Evolutionary conservation across 2,888 invertebrate genomes (phyloP), one percentile per base, ranked within the genome.

Genomic region (Drosophila hawaiiensis): DNA sequence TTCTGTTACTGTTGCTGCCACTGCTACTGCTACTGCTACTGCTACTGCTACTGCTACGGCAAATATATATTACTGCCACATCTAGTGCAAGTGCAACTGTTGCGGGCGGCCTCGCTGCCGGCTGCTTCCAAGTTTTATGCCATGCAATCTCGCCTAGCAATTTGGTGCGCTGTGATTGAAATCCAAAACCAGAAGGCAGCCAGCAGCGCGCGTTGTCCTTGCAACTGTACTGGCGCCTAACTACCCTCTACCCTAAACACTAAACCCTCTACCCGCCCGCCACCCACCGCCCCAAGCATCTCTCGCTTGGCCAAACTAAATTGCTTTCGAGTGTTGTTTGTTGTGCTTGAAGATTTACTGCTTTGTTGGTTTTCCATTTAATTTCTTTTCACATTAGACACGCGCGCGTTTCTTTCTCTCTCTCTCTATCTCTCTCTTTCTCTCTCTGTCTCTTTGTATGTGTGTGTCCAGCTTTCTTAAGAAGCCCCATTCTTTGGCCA

Each of bases 261-360:
- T 14, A 31, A 9, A 9, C 9, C 9, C 9, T 31, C 31, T 31
- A 9, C 0, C 31, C 9, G 31, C 2, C 9, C 31, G 31, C 31
- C 31, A 31, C 31, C 31, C 9, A 31, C 31, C 31, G 31, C 31
- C 31, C 31, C 33, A 77, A 54, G 22, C 60, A 14, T 12, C 53
- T 29, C 47, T 22, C 62, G 37, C 73, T 59, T 61, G 61, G 29
- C 62, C 52, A 73, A 74, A 72, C 84, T 78, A 90, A 90, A 90
- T 86, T 89, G 86, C 89, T 90, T 90, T 86, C 82, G 80, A 87
- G 91, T 82, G 72, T 89, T 86, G 87, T 86, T 88, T 81, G 84
- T 75, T 85, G 86, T 83, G 73, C 73, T 86, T 82, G 82, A 63
- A 82, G 88, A 84, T 83, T 85, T 85, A 80, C 80, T 83, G 88